phyloP scores from a whole-genome alignment of 2,888 invertebrate species.

The Noctua janthina region DNA sequence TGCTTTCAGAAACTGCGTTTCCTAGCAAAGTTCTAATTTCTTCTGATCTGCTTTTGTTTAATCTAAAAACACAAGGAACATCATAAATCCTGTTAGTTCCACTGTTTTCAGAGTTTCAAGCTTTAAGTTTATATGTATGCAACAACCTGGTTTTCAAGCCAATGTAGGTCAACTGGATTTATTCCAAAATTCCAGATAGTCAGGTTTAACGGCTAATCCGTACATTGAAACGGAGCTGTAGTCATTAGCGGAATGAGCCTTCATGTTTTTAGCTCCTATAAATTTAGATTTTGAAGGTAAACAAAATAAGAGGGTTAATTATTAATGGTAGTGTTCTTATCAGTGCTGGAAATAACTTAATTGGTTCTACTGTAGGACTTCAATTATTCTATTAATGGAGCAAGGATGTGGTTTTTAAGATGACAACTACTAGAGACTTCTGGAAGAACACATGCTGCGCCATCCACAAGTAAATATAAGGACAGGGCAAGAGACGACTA shows the following conservation, averaged over 20 bases:
- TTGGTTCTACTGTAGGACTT: neutral
- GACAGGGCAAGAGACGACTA: neutral
- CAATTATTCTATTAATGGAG: neutral
- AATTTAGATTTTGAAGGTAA: conserved; percentile 38
- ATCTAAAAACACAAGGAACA: conserved; percentile 2
- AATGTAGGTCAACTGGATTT: conserved; percentile 71
- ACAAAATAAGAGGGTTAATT: conserved; percentile 41
- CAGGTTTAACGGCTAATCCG: conserved; percentile 62
- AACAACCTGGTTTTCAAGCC: conserved; percentile 42
- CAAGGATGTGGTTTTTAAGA: neutral
- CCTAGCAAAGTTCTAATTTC: neutral
- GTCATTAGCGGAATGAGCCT: conserved; percentile 67
- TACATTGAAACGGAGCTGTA: conserved; percentile 57
- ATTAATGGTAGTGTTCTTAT: neutral
- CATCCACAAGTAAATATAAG: neutral
- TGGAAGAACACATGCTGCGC: neutral
- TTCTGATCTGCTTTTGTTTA: neutral
- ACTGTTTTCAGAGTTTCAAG: conserved; percentile 26
- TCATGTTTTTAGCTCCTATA: conserved; percentile 45
- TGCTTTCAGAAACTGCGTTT: neutral
- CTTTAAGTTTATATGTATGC: conserved; percentile 34
- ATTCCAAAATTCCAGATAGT: conserved; percentile 67
- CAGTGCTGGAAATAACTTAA: neutral
- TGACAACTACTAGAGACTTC: neutral
- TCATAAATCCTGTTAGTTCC: neutral